Conservation (phyloP, 53 echinoderm and acorn worm genomes). For the Temnopleurus reevesii region DNA sequence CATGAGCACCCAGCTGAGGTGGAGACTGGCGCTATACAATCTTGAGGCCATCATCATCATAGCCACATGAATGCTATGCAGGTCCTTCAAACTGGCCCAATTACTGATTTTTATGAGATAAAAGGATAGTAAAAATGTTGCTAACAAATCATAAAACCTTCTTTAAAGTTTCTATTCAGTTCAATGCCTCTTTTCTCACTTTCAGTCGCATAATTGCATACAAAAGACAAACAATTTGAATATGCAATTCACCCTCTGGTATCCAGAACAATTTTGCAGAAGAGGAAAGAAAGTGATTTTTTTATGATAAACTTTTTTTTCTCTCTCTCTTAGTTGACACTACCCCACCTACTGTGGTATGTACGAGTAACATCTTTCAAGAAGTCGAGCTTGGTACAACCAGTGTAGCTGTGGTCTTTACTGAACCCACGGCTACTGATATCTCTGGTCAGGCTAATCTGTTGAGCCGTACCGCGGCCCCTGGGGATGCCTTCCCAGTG, state of each 20-base stretch:
- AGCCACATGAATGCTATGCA: too few relatives aligned
- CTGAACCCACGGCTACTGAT: slow-evolving; percentile 64
- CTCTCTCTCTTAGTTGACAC: slow-evolving; percentile 37
- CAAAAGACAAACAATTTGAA: too few relatives aligned
- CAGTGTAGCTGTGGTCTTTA: background rate
- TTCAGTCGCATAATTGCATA: too few relatives aligned
- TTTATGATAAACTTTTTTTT: background rate
- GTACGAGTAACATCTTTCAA: background rate
- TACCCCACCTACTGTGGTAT: slow-evolving; percentile 28
- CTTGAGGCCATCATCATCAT: too few relatives aligned
- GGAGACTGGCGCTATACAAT: too few relatives aligned
- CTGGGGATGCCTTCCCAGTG: slow-evolving; percentile 36
- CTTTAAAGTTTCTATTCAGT: too few relatives aligned
- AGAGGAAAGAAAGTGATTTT: background rate
- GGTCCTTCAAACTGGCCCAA: too few relatives aligned
- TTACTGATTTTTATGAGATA: background rate
- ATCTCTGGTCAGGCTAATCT: slow-evolving; percentile 51
- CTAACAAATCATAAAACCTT: background rate
- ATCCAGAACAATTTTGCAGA: background rate
- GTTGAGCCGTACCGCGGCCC: slow-evolving; percentile 9
- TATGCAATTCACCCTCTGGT: too few relatives aligned
- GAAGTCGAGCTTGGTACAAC: slow-evolving; percentile 42
- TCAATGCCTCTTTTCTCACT: too few relatives aligned
- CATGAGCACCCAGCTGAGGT: too few relatives aligned
- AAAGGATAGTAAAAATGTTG: background rate